phyloP scores from a whole-genome alignment of 2,797 vertebrate genomes.

The Phoebastria nigripes region DNA sequence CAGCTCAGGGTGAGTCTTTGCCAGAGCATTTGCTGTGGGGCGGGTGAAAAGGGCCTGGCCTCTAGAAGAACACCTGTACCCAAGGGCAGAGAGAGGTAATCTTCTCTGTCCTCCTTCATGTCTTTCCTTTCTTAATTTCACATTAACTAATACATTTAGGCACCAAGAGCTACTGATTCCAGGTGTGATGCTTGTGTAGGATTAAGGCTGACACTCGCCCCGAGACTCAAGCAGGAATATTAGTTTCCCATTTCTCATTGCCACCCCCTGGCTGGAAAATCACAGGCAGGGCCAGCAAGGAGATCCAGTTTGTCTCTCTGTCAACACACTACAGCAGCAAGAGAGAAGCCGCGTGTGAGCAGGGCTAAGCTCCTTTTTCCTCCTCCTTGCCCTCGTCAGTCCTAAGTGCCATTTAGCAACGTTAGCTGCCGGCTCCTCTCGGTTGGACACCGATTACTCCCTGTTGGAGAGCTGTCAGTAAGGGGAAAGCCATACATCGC shows the following conservation, averaged over 20 bases:
- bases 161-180: background rate
- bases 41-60: background rate
- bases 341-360: background rate
- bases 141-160: background rate
- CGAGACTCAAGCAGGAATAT: background rate
- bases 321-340: background rate
- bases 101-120: background rate
- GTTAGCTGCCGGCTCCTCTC: background rate
- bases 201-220: background rate
- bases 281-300: background rate
- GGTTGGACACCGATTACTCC: background rate
- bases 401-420: background rate
- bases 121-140: background rate
- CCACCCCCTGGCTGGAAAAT: background rate
- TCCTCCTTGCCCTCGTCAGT: background rate
- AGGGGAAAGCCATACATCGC: conserved; percentile 6
- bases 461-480: conserved; percentile 20
- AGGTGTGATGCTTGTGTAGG: background rate
- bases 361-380: background rate
- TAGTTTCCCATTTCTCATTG: background rate
- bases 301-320: background rate
- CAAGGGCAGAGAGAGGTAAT: fast-evolving
- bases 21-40: background rate
- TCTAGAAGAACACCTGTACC: background rate
- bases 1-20: background rate